Evolutionary conservation across 2,113 vertebrate genomes (phyloP), one percentile per base, ranked within the genome.

Genomic region (Zosterops pallidus): DNA sequence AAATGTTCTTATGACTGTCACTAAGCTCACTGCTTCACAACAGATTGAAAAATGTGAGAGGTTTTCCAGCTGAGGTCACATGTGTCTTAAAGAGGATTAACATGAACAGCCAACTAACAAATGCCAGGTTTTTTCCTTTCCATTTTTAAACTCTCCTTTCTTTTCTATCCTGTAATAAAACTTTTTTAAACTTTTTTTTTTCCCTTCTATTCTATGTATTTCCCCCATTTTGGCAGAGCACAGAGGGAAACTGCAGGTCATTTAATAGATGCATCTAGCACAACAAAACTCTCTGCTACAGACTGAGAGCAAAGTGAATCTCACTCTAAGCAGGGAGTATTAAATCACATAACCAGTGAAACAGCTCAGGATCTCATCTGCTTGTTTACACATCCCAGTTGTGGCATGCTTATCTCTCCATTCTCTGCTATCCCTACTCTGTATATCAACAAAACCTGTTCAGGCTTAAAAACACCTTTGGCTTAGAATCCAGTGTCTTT

Each of bases 11-110:
- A 76, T 41, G 86, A 70, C 35, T 87, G 49, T 89, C 83, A 55
- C 49, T 83, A 95, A 94, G 70, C 44, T 91, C 2, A 0, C 86
- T 90, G 90, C 89, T 70, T 79, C 63, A 83, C 49, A 95, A 23
- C 76, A 52, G 71, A 80, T 56, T 92, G 71, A 80, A 92, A 94
- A 91, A 85, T 91, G 62, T 4, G 14, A 89, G 83, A 78, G 37
- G 67, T 53, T 93, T 97, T 94, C 80, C 88, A 96, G 52, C 74
- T 80, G 74, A 68, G 83, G 94, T 94, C 95, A 94, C 71, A 39
- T 95, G 85, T 64, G 70, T 53, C 16, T 75, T 86, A 94, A 95
- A 94, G 90, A 96, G 92, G 90, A 97, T 97, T 96, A 96, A 62
- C 53, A 78, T 13, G 62, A 93, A 68, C 56, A 93, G 72, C 55